Conservation (phyloP, 2,888 invertebrate species). For the Cantharis lateralis region DNA sequence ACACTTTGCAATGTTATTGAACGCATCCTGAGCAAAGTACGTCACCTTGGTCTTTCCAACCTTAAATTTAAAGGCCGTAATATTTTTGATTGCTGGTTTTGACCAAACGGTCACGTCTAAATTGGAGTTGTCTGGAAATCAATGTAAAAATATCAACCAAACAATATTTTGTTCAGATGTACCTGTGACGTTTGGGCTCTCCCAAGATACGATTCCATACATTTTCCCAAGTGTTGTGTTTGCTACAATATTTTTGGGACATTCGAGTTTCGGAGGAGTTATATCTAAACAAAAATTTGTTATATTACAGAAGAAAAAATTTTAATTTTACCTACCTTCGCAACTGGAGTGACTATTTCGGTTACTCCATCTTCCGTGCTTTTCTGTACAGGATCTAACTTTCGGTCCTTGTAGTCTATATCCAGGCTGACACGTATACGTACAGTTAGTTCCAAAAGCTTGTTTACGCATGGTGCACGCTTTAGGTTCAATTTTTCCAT, state of each 20-base stretch:
- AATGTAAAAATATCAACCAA: not conserved
- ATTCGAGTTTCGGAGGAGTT: not conserved
- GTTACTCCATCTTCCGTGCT: slow-evolving; percentile 61
- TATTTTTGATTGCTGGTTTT: slow-evolving; percentile 60
- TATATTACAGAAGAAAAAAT: not conserved
- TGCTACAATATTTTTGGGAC: not conserved
- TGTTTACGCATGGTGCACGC: slow-evolving; percentile 62
- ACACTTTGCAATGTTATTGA: slow-evolving; percentile 65
- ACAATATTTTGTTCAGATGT: not conserved
- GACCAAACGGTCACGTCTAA: slow-evolving; percentile 61
- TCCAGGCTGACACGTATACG: slow-evolving; percentile 62
- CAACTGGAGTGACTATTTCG: slow-evolving; percentile 46
- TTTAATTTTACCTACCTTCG: slow-evolving; percentile 17
- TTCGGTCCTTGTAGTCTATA: slow-evolving; percentile 62
- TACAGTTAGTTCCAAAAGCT: slow-evolving; percentile 63
- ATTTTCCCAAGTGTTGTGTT: not conserved
- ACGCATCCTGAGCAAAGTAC: slow-evolving; percentile 66
- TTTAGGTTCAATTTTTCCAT: slow-evolving; percentile 60
- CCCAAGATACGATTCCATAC: not conserved
- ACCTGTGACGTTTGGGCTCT: not conserved
- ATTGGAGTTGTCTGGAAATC: slow-evolving; percentile 62
- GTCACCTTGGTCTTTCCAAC: slow-evolving; percentile 64
- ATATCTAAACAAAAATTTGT: not conserved
- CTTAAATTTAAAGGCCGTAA: slow-evolving; percentile 57
- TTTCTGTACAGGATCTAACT: slow-evolving; percentile 60